Conservation (phyloP, 1,140 invertebrate species). For the Brachionus rotundiformis region DNA sequence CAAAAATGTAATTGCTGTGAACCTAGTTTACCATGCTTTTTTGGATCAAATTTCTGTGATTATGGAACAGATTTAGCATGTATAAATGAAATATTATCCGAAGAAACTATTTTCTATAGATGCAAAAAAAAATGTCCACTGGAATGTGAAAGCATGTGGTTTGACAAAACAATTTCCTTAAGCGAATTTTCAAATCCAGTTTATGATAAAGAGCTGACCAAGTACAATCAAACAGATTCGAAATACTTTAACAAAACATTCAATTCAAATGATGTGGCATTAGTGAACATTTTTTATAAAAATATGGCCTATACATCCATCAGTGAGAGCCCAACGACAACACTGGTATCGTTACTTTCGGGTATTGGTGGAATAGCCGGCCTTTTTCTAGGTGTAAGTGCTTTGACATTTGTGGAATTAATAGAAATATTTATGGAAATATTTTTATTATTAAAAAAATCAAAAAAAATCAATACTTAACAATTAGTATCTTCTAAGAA, state of each 20-base stretch:
- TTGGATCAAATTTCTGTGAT: neutral
- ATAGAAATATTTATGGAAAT: conserved; percentile 4
- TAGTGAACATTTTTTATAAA: conserved; percentile 21
- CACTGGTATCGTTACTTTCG: neutral
- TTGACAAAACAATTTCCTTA: neutral
- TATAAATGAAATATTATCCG: neutral
- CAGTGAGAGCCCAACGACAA: neutral
- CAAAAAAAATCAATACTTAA: too few species aligned
- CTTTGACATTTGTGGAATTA: conserved; percentile 24
- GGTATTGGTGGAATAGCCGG: conserved; percentile 17
- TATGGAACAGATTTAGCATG: neutral
- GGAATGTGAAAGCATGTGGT: neutral
- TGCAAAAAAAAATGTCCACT: neutral
- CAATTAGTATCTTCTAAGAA: too few species aligned
- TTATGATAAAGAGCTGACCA: neutral
- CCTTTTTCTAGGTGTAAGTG: conserved; percentile 29
- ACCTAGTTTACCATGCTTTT: neutral
- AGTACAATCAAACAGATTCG: neutral
- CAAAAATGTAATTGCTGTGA: neutral
- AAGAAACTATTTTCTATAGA: neutral
- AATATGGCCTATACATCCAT: neutral
- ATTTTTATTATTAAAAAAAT: neutral
- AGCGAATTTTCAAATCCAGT: neutral
- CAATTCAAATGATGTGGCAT: neutral
- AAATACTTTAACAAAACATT: neutral